Evolutionary conservation across 2,113 vertebrate genomes (phyloP).

Genomic region (Pterocles burchelli): DNA sequence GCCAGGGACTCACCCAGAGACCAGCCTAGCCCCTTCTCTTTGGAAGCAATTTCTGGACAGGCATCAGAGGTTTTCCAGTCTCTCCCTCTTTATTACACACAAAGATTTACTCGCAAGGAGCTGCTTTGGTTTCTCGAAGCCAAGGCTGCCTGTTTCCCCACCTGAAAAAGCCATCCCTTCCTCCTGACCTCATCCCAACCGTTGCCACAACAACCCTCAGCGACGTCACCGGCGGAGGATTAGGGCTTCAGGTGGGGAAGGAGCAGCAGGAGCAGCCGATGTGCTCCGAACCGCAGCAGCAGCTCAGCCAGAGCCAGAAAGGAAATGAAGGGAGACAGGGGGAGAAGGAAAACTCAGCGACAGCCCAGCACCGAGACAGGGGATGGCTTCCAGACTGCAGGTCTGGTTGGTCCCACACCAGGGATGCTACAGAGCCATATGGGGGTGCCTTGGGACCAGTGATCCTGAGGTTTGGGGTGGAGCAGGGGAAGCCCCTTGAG

Average conservation of each 20-base stretch:
- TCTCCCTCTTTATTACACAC: not conserved
- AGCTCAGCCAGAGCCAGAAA: not conserved
- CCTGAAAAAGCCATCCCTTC: constrained; percentile 2
- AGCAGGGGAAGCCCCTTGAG: not conserved
- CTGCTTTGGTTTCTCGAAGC: not conserved
- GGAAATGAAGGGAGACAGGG: not conserved
- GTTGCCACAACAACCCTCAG: not conserved
- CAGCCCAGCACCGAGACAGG: not conserved
- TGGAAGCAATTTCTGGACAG: not conserved
- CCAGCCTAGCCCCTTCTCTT: not conserved
- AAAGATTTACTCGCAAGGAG: not conserved
- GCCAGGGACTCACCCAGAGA: not conserved
- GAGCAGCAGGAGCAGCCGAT: not conserved
- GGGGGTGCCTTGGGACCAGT: too few relatives aligned
- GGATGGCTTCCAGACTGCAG: not conserved
- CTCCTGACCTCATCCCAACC: constrained; percentile 28
- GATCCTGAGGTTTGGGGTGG: not conserved
- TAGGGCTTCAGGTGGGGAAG: not conserved
- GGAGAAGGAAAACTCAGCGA: not conserved
- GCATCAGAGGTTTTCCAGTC: not conserved
- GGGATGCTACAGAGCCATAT: accelerated
- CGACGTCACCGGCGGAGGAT: not conserved
- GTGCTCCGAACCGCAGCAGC: not conserved
- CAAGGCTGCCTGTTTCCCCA: not conserved
- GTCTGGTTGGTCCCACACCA: accelerated